Percentiles rank a stretch among this genome's conserved stretches.
phyloP scores from a whole-genome alignment of 2,113 vertebrate species.

The Antechinus flavipes region DNA sequence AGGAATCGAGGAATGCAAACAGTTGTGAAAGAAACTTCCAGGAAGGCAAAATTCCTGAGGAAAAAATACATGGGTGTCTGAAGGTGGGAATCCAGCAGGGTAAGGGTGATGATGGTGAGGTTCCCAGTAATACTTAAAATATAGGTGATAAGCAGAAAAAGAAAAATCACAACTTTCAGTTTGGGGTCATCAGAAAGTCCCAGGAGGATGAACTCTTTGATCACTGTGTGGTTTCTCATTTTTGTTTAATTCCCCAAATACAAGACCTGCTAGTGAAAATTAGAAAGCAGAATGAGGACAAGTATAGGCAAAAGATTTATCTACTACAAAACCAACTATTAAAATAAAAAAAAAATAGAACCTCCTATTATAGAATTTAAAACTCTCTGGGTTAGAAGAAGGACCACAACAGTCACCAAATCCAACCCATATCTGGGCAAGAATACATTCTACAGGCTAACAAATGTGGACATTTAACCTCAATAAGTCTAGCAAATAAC shows the following conservation, averaged over 20 bases:
- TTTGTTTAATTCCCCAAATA: background rate
- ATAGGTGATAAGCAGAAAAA: slow-evolving; percentile 53
- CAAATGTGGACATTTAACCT: background rate
- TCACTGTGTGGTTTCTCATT: slow-evolving; percentile 43
- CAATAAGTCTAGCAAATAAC: background rate
- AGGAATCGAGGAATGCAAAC: slow-evolving; percentile 67
- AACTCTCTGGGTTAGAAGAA: background rate
- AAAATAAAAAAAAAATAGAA: no score
- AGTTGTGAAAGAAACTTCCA: slow-evolving; percentile 65
- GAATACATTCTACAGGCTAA: background rate
- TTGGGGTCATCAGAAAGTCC: slow-evolving; percentile 63
- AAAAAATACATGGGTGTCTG: slow-evolving; percentile 60
- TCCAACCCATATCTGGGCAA: background rate
- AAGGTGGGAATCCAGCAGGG: background rate
- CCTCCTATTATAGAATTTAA: background rate
- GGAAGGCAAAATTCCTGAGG: slow-evolving; percentile 61
- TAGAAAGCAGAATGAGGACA: background rate
- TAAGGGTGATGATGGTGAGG: slow-evolving; percentile 50
- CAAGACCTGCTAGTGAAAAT: slow-evolving; percentile 25
- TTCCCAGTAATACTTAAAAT: slow-evolving; percentile 52
- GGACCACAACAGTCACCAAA: background rate
- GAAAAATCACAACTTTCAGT: slow-evolving; percentile 59
- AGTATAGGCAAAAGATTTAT: background rate
- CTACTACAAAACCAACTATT: background rate
- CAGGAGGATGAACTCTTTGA: slow-evolving; percentile 68